A percentile compares a stretch with the other conserved stretches of the same genome.
Conservation (phyloP, 2,888 invertebrate species). For the Petrolisthes cinctipes region DNA sequence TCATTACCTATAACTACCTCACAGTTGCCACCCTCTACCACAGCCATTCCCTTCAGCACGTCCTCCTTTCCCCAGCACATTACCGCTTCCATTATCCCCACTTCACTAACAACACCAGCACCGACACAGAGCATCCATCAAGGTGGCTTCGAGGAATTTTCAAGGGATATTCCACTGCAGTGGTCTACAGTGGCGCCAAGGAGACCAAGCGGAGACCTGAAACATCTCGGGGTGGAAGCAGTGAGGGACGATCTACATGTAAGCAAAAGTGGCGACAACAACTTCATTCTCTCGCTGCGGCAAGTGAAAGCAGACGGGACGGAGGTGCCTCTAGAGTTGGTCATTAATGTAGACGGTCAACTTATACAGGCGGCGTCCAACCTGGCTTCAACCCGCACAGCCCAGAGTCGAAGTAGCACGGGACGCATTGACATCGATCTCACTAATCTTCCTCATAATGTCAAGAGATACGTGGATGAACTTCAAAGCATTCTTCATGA, state of each 20-base stretch:
- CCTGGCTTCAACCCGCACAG: constrained; percentile 16
- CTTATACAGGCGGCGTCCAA: constrained; percentile 25
- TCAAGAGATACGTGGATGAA: constrained; percentile 9
- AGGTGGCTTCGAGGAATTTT: neutral
- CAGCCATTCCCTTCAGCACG: neutral
- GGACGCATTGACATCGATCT: constrained; percentile 12
- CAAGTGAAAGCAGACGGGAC: constrained; percentile 38
- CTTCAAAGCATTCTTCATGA: neutral
- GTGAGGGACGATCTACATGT: constrained; percentile 22
- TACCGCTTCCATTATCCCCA: neutral
- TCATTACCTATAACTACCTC: neutral
- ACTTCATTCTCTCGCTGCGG: constrained; percentile 41
- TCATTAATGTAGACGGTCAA: constrained; percentile 42
- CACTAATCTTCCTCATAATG: constrained; percentile 8
- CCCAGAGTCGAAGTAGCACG: constrained; percentile 3
- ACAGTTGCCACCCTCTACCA: neutral
- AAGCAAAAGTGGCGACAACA: constrained; percentile 19
- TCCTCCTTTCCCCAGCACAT: neutral
- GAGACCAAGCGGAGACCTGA: neutral
- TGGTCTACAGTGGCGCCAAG: too few relatives aligned
- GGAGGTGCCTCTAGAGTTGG: constrained; percentile 39
- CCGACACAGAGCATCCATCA: neutral
- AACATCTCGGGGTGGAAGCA: neutral
- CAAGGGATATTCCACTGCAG: too few relatives aligned
- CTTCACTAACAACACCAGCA: neutral